Conservation (phyloP, 2,797 vertebrate species). For the Gadopsis marmoratus region DNA sequence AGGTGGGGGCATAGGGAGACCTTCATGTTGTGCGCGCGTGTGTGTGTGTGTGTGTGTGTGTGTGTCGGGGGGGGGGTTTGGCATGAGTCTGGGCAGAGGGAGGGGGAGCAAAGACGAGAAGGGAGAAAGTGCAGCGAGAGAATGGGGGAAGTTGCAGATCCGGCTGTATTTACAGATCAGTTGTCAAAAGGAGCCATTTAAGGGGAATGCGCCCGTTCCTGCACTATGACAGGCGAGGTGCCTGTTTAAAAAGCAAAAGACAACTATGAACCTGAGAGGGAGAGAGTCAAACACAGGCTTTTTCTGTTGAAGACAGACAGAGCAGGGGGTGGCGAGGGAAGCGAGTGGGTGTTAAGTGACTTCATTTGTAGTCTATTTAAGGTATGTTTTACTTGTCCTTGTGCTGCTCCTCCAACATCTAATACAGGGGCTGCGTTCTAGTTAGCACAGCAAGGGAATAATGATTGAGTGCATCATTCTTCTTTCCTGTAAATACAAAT, state of each 20-base stretch:
- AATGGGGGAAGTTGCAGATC: constrained; percentile 90
- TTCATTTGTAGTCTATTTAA: constrained; percentile 87
- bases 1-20: constrained; percentile 64
- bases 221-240: constrained; percentile 78
- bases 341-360: constrained; percentile 83
- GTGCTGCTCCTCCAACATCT: constrained; percentile 75
- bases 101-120: constrained; percentile 64
- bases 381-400: constrained; percentile 84
- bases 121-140: constrained; percentile 70
- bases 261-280: constrained; percentile 79
- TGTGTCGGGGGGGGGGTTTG: too few species aligned
- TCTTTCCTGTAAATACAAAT: constrained; percentile 76
- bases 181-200: constrained; percentile 96
- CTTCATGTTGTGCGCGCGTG: constrained; percentile 62
- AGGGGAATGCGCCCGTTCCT: constrained; percentile 79
- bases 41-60: constrained; percentile 75
- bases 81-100: constrained; percentile 72
- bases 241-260: constrained; percentile 83
- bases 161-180: constrained; percentile 99
- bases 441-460: constrained; percentile 71
- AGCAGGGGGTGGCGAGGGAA: constrained; percentile 77
- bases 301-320: constrained; percentile 80
- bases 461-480: constrained; percentile 65
- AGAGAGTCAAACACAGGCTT: constrained; percentile 80
- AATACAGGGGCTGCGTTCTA: constrained; percentile 64